Base-by-base conservation (phyloP, 2,113 vertebrate species). In the Leiothrix lutea region DNA sequence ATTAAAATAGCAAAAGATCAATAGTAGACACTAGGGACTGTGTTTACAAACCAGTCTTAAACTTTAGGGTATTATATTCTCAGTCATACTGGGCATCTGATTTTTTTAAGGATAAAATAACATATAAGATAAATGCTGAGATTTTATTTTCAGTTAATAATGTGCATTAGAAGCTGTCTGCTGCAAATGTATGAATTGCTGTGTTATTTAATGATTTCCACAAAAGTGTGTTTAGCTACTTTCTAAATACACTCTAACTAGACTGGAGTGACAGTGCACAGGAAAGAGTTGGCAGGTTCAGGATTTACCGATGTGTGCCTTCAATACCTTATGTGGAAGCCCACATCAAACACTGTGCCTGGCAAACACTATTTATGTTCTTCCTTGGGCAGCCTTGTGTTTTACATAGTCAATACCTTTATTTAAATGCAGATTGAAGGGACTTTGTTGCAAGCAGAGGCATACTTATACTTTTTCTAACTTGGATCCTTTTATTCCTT, bases 1-100 rank as follows among this genome's bases (percentile, higher is more conserved):
- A 98, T 98, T 98, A 98, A 98, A 98, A 98, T 98, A 97, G 98
- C 92, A 67, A 97, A 96, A 97, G 98, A 99, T 99, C 98, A 98
- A 99, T 99, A 98, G 92, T 53, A 94, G 97, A 98, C 98, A 97
- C 98, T 94, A 85, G 98, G 97, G 98, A 98, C 97, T 54, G 79
- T 97, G 97, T 98, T 98, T 97, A 98, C 97, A 97, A 98, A 97
- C 97, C 91, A 72, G 97, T 92, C 97, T 97, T 97, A 98, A 98
- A 98, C 97, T 98, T 98, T 94, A 95, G 96, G 97, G 98, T 95
- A 98, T 98, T 98, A 97, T 97, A 97, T 96, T 85, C 95, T 94
- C 97, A 97, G 97, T 97, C 97, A 96, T 96, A 95, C 69, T 66
- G 92, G 95, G 94, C 74, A 95, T 94, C 96, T 87, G 95, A 23